Base-by-base conservation (phyloP, 2,113 vertebrate genomes). In the Antigone vipio region DNA sequence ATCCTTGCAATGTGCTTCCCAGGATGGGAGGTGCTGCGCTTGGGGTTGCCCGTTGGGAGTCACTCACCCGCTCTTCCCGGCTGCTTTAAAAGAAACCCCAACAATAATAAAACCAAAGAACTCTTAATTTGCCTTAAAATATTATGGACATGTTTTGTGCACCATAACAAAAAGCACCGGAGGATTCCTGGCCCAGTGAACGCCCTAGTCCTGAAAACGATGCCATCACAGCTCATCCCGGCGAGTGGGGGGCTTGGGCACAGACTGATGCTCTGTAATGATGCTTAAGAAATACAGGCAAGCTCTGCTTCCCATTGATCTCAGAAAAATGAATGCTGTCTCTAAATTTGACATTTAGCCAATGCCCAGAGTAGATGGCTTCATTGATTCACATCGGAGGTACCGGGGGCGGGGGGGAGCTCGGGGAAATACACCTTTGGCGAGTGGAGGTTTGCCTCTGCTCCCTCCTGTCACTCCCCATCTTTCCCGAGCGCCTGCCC, bases 111-210 rank as follows among this genome's bases (percentile, higher is more conserved):
- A 9, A 27, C 2, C 9, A 12, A 56, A 2, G 4, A 67, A 14
- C 3, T 73, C 10, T 53, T 29, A 9, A 80, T 42, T 69, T 7
- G 13, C 15, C 4, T 68, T 38, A 12, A n/a, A 77, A 24, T 3
- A 3, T 23, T 16, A 11, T 2, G 13, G 40, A 4, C 0, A 0
- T 15, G 2, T 52, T 76, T 62, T 5, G 50, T 49, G 64, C 30
- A 8, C 3, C 15, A 15, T 12, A 20, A 29, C 0, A 2, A 11
- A 58, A 58, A 81, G 63, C 44, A 23, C 2, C 0, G 29, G 29
- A 53, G 75, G 85, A 27, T 56, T 80, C 26, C 14, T 34, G 87
- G n/a, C 22, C 19, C 50, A 3, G 63, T 3, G 64, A 44, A 60
- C 3, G 16, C 49, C n/a, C 35, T 26, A 0, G 49, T 23, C 62